Conservation (phyloP, 2,888 invertebrate genomes). For the Diploptera punctata region DNA sequence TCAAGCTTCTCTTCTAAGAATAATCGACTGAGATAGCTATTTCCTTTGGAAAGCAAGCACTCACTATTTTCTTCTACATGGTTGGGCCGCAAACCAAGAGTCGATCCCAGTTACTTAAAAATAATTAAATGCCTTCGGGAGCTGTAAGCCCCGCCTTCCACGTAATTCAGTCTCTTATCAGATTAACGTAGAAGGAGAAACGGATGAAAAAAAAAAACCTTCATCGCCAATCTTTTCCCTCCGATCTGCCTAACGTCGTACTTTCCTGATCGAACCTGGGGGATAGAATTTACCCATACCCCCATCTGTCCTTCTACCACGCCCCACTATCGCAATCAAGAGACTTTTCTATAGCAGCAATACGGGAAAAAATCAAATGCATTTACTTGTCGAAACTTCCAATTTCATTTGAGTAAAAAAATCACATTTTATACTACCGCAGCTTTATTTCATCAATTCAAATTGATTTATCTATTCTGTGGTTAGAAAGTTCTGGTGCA, state of each 20-base stretch:
- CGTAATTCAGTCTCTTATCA: slow-evolving; percentile 37
- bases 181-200: slow-evolving; percentile 33
- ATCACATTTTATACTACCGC: background rate
- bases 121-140: slow-evolving; percentile 33
- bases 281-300: background rate
- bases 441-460: no score
- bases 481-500: no score
- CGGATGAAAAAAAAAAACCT: slow-evolving; percentile 20
- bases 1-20: no score
- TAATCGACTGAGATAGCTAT: no score
- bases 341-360: background rate
- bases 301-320: background rate
- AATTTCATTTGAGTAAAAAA: background rate
- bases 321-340: background rate
- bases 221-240: slow-evolving; percentile 22
- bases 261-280: slow-evolving; percentile 25
- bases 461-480: no score
- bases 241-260: slow-evolving; percentile 14
- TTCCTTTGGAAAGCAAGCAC: no score
- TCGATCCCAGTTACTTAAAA: slow-evolving; percentile 33
- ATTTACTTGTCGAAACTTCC: no score
- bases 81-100: background rate
- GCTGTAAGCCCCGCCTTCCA: slow-evolving; percentile 21
- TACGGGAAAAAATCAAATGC: background rate
- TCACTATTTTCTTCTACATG: background rate